A percentile compares a stretch with the other conserved stretches of the same genome.
phyloP scores from a whole-genome alignment of 92 coral and sea anemone genomes.

The Porites lobata region DNA sequence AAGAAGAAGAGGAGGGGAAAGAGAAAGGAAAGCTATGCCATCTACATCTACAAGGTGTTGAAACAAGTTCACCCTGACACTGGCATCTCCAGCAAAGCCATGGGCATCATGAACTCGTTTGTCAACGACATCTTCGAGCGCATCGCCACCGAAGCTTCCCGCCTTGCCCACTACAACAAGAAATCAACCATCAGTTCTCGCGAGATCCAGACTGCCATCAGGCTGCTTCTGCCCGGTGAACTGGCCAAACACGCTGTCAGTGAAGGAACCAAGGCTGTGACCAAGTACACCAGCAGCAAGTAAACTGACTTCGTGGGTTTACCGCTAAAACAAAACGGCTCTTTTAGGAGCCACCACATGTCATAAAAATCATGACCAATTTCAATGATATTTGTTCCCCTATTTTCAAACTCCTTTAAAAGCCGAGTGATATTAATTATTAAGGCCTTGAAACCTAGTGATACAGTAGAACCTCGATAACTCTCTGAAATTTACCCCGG shows the following conservation, averaged over 20 bases:
- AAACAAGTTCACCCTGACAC: slow-evolving; percentile 70
- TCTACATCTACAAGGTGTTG: slow-evolving; percentile 65
- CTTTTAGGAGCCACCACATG: too few relatives aligned
- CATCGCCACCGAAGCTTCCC: slow-evolving; percentile 90
- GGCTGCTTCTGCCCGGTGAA: slow-evolving; percentile 79
- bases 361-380: too few relatives aligned
- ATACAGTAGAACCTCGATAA: too few relatives aligned
- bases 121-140: slow-evolving; percentile 93
- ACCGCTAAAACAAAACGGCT: too few relatives aligned
- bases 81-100: slow-evolving; percentile 96
- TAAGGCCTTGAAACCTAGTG: too few relatives aligned
- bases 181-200: slow-evolving; percentile 83
- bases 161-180: slow-evolving; percentile 95
- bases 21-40: slow-evolving; percentile 86
- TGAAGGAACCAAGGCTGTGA: slow-evolving; percentile 98
- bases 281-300: slow-evolving; percentile 99
- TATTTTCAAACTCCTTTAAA: too few relatives aligned
- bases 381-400: too few relatives aligned
- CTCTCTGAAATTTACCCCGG: too few relatives aligned
- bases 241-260: slow-evolving; percentile 89
- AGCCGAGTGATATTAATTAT: too few relatives aligned
- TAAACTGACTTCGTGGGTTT: slow-evolving; percentile 43
- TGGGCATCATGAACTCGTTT: slow-evolving; percentile 96
- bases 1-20: slow-evolving; percentile 48
- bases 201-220: slow-evolving; percentile 76